phyloP scores from a whole-genome alignment of 2,113 vertebrate species.

The Himantopus leucocephalus region DNA sequence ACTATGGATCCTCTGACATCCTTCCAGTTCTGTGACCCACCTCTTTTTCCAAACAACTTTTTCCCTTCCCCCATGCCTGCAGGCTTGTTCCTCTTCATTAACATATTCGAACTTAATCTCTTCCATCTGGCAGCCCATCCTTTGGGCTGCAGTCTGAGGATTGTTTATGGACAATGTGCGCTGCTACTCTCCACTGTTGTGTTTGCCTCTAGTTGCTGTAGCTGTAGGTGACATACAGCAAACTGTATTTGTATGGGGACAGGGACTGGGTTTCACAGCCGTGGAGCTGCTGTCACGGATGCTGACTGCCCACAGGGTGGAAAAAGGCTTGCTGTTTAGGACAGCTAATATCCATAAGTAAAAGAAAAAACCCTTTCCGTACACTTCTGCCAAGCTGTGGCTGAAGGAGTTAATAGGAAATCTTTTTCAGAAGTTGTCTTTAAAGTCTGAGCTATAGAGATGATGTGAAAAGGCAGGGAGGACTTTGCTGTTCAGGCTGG shows the following conservation, averaged over 20 bases:
- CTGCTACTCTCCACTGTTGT: neutral
- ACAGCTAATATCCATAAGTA: neutral
- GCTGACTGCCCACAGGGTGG: neutral
- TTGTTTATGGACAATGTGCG: constrained; percentile 1
- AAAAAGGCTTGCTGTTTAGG: neutral
- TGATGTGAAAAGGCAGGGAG: neutral
- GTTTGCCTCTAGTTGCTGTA: neutral
- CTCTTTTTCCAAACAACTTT: constrained; percentile 14
- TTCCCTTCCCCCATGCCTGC: constrained; percentile 15
- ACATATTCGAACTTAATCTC: constrained; percentile 50
- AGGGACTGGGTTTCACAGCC: neutral
- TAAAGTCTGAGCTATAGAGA: neutral
- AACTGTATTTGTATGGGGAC: neutral
- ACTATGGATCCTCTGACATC: neutral
- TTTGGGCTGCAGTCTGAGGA: neutral
- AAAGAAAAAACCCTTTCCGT: neutral
- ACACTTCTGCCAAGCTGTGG: neutral
- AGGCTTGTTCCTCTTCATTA: constrained; percentile 46
- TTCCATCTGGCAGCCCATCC: constrained; percentile 44
- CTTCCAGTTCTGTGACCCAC: constrained; percentile 13
- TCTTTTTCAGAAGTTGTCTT: neutral
- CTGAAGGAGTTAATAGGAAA: neutral
- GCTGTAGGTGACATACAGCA: neutral
- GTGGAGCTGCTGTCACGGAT: neutral
- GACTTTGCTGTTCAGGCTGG: neutral